phyloP scores from a whole-genome alignment of 2,113 vertebrate genomes.

The Cephalopterus ornatus region DNA sequence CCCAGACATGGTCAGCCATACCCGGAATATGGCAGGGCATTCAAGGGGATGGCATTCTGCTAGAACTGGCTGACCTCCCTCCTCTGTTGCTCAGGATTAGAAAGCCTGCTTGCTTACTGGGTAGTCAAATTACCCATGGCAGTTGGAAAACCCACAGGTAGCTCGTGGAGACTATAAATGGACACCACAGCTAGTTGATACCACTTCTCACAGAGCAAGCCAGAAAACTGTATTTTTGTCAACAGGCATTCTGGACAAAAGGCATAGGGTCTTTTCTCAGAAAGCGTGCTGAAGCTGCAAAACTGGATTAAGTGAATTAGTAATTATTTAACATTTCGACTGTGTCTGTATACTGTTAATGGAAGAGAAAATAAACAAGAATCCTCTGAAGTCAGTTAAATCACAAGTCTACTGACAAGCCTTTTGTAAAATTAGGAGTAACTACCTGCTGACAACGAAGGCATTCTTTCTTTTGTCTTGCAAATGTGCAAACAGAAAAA shows the following conservation, averaged over 20 bases:
- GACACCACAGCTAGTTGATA: not conserved
- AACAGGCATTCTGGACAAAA: not conserved
- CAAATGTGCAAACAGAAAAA: not conserved
- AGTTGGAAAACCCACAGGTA: slow-evolving; percentile 22
- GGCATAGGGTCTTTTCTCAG: not conserved
- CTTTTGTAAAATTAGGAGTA: not conserved
- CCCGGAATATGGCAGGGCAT: not conserved
- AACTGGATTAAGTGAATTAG: not conserved
- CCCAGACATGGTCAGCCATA: not conserved
- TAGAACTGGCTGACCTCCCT: slow-evolving; percentile 13
- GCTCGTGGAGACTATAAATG: not conserved
- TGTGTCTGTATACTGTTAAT: not conserved
- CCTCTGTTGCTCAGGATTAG: not conserved
- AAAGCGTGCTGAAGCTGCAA: not conserved
- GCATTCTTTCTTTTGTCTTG: not conserved
- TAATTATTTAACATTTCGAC: not conserved
- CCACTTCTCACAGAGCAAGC: not conserved
- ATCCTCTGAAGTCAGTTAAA: not conserved
- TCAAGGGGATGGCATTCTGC: not conserved
- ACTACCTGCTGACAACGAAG: not conserved
- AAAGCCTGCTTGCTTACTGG: slow-evolving; percentile 2
- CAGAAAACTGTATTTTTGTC: not conserved
- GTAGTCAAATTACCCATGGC: slow-evolving; percentile 21
- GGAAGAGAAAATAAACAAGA: not conserved
- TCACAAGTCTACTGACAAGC: not conserved